Percentiles rank a stretch among this genome's conserved stretches.
phyloP scores from a whole-genome alignment of 2,797 vertebrate species.

The Petrocephalus schoutedeni region DNA sequence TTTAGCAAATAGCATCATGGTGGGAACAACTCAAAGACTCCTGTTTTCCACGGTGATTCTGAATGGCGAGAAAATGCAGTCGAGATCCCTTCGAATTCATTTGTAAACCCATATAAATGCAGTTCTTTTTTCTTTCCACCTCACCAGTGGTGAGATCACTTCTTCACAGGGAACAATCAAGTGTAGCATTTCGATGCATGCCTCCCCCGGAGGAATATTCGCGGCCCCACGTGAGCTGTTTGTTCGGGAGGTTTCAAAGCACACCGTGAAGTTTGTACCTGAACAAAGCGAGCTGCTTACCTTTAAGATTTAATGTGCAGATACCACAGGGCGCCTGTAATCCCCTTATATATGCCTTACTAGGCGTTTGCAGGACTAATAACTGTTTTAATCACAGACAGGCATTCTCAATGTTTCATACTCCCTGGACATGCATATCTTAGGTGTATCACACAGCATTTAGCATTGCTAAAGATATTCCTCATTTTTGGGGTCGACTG shows the following conservation, averaged over 20 bases:
- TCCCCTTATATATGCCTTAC: background rate
- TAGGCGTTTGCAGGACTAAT: background rate
- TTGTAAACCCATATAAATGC: background rate
- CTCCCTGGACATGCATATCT: constrained; percentile 2
- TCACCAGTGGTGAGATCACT: background rate
- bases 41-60: background rate
- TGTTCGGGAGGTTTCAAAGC: background rate
- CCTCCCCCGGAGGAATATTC: background rate
- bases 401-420: background rate
- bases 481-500: background rate
- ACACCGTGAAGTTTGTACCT: background rate
- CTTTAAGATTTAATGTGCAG: background rate
- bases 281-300: background rate
- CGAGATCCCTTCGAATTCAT: background rate
- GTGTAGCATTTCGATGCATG: background rate
- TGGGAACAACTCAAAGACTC: background rate
- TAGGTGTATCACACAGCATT: background rate
- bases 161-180: background rate
- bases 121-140: background rate
- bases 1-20: constrained; percentile 24
- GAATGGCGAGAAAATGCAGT: background rate
- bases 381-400: constrained; percentile 9
- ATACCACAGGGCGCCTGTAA: background rate
- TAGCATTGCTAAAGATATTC: constrained; percentile 14
- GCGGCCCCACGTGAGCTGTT: background rate